phyloP scores from a whole-genome alignment of 2,113 vertebrate genomes.

The Campylorhamphus procurvoides region DNA sequence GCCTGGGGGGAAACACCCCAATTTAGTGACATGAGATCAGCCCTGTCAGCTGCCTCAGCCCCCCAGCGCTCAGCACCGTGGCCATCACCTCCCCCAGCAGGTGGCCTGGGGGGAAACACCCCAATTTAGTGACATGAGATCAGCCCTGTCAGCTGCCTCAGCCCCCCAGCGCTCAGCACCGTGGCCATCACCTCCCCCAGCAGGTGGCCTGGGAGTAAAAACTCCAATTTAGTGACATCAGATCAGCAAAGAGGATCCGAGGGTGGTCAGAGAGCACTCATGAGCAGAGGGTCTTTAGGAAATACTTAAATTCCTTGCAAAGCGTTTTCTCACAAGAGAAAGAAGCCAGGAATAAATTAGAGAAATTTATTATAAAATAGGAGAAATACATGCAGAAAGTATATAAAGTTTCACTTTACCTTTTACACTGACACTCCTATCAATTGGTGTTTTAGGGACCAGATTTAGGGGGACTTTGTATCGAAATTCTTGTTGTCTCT shows the following conservation, averaged over 20 bases:
- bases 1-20: constrained; percentile 67
- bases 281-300: not conserved
- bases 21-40: constrained; percentile 19
- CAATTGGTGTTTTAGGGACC: constrained; percentile 85
- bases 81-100: constrained; percentile 81
- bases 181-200: constrained; percentile 79
- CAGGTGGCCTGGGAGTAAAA: constrained; percentile 77
- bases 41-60: constrained; percentile 71
- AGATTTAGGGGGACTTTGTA: constrained; percentile 79
- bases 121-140: not conserved
- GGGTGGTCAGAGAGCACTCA: not conserved
- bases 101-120: constrained; percentile 73
- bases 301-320: not conserved
- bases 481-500: constrained; percentile 78
- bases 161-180: constrained; percentile 72
- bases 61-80: constrained; percentile 70
- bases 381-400: not conserved
- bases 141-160: constrained; percentile 74
- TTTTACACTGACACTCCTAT: constrained; percentile 81
- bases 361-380: not conserved
- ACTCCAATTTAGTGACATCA: too few relatives aligned
- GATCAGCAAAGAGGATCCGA: not conserved
- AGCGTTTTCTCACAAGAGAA: not conserved
- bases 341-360: not conserved
- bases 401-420: constrained; percentile 70